Percentiles rank a stretch among this genome's conserved stretches.
Evolutionary conservation across 2,113 vertebrate species (phyloP).

Genomic region (Pterocles orientalis): DNA sequence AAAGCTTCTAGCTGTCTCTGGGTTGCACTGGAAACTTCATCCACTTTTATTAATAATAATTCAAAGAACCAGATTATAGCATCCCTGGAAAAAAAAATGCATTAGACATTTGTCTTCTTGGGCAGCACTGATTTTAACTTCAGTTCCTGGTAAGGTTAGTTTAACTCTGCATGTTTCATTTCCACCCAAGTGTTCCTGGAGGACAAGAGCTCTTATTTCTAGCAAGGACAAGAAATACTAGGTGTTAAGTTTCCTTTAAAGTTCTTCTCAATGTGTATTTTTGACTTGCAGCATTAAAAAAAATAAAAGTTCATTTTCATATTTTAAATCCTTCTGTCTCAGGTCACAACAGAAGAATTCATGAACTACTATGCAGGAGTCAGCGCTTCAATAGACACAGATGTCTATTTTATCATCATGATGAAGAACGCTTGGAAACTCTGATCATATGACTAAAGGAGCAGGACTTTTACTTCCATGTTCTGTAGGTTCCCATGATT

Average conservation of each 20-base stretch:
- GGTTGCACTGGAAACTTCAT: not conserved
- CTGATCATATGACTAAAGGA: constrained; percentile 32
- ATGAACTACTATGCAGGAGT: constrained; percentile 94
- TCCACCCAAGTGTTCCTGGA: not conserved
- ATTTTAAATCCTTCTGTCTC: constrained; percentile 53
- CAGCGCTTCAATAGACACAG: constrained; percentile 92
- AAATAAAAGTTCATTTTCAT: not conserved
- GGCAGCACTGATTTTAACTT: not conserved
- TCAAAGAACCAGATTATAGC: not conserved
- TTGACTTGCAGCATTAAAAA: not conserved
- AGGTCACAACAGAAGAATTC: constrained; percentile 95
- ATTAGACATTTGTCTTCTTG: not conserved
- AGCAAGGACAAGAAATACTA: not conserved
- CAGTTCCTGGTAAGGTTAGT: not conserved
- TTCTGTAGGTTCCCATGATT: not conserved
- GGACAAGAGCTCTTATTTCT: not conserved
- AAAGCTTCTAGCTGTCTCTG: not conserved
- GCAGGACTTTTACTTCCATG: not conserved
- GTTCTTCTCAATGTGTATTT: not conserved
- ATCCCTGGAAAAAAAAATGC: not conserved
- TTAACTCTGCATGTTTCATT: not conserved
- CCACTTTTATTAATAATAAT: not conserved
- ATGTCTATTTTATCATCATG: constrained; percentile 94
- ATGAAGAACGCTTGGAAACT: constrained; percentile 94
- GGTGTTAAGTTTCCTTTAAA: not conserved